phyloP scores from a whole-genome alignment of 2,113 vertebrate genomes.

The Otus sunia region DNA sequence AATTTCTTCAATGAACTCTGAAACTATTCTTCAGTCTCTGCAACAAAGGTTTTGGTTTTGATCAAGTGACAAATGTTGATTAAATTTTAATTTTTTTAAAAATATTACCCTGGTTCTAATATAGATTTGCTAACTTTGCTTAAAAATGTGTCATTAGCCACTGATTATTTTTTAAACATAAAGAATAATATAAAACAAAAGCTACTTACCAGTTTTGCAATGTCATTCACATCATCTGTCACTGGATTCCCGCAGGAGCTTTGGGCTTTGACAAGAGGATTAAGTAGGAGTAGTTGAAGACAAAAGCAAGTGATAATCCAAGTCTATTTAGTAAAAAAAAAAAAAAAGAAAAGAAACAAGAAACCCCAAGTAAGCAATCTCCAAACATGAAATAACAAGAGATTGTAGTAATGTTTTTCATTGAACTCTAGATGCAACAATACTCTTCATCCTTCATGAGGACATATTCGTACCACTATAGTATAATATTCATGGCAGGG shows the following conservation, averaged over 20 bases:
- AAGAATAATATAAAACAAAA: not conserved
- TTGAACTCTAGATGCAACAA: not conserved
- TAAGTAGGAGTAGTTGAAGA: slow-evolving; percentile 81
- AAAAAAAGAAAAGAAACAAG: not conserved
- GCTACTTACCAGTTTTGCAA: slow-evolving; percentile 77
- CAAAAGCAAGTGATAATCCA: slow-evolving; percentile 86
- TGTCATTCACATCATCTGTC: slow-evolving; percentile 84
- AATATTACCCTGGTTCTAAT: not conserved
- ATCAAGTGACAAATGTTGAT: not conserved
- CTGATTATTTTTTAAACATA: not conserved
- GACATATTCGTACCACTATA: not conserved
- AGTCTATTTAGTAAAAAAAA: slow-evolving; percentile 64
- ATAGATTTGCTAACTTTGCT: not conserved
- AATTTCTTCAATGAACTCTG: not conserved
- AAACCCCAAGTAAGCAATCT: not conserved
- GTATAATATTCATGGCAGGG: not conserved
- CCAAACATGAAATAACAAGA: not conserved
- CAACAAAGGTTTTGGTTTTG: not conserved
- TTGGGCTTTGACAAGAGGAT: slow-evolving; percentile 76
- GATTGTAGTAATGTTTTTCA: not conserved
- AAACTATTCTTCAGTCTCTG: not conserved
- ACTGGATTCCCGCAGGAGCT: slow-evolving; percentile 78
- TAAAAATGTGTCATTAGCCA: not conserved
- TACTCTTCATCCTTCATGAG: not conserved
- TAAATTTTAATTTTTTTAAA: not conserved